Percentiles rank a stretch among this genome's conserved stretches.
Conservation (phyloP, 2,888 invertebrate species). For the Drosophila maculinotata region DNA sequence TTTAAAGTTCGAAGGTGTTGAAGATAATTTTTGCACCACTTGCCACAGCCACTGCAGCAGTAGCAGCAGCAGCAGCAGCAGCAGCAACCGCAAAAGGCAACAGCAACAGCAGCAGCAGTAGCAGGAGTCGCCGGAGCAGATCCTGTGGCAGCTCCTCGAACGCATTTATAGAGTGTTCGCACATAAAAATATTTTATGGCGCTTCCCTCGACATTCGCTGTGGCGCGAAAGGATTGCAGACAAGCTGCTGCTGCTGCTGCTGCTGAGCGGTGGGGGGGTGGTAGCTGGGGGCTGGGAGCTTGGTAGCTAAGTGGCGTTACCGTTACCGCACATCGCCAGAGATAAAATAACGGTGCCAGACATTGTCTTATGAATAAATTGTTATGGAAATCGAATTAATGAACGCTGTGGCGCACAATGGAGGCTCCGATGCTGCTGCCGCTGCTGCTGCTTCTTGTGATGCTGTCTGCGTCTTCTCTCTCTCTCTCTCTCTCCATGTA, state of each 20-base stretch:
- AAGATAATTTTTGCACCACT: conserved; percentile 83
- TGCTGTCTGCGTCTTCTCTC: neutral
- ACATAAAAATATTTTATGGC: conserved; percentile 83
- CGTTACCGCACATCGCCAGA: conserved; percentile 83
- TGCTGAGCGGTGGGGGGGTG: neutral
- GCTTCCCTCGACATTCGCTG: conserved; percentile 52
- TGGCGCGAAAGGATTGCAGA: conserved; percentile 77
- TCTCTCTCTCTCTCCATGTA: conserved; percentile 21
- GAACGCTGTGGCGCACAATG: conserved; percentile 83
- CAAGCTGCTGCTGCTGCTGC: conserved; percentile 31
- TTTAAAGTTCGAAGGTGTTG: conserved; percentile 85
- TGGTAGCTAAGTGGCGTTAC: conserved; percentile 81
- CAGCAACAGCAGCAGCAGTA: conserved; percentile 29
- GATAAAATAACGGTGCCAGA: conserved; percentile 85
- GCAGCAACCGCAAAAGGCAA: conserved; percentile 58
- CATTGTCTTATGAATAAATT: conserved; percentile 86
- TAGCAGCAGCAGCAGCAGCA: conserved; percentile 12
- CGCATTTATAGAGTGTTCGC: conserved; percentile 80
- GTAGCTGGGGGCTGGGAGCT: conserved; percentile 16
- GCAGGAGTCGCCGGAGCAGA: conserved; percentile 22
- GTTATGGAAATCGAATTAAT: conserved; percentile 86
- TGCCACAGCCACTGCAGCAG: conserved; percentile 49
- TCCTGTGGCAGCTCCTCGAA: conserved; percentile 34
- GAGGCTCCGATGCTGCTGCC: conserved; percentile 48
- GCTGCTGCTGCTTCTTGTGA: conserved; percentile 36